A percentile compares a stretch with the other conserved stretches of the same genome.
Evolutionary conservation across 2,888 invertebrate genomes (phyloP).

Genomic region (Biston stratarius): DNA sequence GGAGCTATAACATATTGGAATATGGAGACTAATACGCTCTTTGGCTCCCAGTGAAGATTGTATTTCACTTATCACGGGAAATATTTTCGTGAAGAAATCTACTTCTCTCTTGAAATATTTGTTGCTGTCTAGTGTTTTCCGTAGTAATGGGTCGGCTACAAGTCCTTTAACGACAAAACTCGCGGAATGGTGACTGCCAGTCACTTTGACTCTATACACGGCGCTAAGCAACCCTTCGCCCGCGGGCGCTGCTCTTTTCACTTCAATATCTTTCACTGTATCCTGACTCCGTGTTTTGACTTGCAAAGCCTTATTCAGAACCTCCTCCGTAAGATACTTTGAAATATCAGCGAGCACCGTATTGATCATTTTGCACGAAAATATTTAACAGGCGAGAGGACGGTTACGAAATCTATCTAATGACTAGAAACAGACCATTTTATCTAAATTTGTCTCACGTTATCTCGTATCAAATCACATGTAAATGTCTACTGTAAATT

Average conservation of each 20-base stretch:
- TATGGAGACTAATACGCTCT: slow-evolving; percentile 55
- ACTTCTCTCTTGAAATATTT: slow-evolving; percentile 60
- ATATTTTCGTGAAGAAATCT: slow-evolving; percentile 56
- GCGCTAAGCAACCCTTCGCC: slow-evolving; percentile 66
- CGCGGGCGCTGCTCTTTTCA: slow-evolving; percentile 58
- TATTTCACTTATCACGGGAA: slow-evolving; percentile 54
- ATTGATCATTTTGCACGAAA: slow-evolving; percentile 51
- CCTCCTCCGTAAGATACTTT: slow-evolving; percentile 55
- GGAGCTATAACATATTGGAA: slow-evolving; percentile 59
- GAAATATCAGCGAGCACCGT: slow-evolving; percentile 58
- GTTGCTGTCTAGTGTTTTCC: slow-evolving; percentile 52
- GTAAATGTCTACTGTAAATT: slow-evolving; percentile 18
- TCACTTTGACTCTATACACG: slow-evolving; percentile 60
- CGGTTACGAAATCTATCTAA: slow-evolving; percentile 40
- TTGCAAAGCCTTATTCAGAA: slow-evolving; percentile 59
- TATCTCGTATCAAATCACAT: slow-evolving; percentile 15
- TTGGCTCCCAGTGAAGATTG: slow-evolving; percentile 58
- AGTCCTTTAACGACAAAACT: slow-evolving; percentile 63
- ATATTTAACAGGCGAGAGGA: slow-evolving; percentile 6
- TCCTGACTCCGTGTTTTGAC: slow-evolving; percentile 58
- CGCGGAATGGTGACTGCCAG: slow-evolving; percentile 47
- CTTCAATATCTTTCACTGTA: slow-evolving; percentile 48
- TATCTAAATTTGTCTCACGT: slow-evolving; percentile 25
- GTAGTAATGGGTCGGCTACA: slow-evolving; percentile 52
- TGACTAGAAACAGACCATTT: slow-evolving; percentile 13